Evolutionary conservation across 2,113 vertebrate species (phyloP).

Genomic region (Copsychus sechellarum): DNA sequence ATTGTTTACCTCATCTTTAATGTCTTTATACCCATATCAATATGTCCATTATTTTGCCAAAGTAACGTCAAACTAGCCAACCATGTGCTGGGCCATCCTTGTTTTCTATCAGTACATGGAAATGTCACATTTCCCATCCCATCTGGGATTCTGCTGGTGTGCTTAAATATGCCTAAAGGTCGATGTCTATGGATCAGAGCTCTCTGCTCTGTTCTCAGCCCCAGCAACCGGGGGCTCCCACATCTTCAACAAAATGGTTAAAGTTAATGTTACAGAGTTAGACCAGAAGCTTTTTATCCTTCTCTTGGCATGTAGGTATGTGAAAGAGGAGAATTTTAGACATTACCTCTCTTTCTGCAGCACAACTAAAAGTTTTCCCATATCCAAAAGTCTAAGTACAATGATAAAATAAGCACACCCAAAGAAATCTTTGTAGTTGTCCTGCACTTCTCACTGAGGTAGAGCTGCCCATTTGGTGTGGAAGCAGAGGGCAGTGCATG

Average conservation of each 20-base stretch:
- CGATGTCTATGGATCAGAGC: not conserved
- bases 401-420: not conserved
- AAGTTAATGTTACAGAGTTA: not conserved
- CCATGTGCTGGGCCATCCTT: not conserved
- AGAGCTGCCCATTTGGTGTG: not conserved
- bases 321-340: not conserved
- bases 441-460: not conserved
- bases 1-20: conserved; percentile 41
- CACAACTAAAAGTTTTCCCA: not conserved
- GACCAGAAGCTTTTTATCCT: not conserved
- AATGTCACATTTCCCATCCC: not conserved
- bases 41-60: conserved; percentile 18
- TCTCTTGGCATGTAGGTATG: not conserved
- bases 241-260: not conserved
- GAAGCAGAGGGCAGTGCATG: not conserved
- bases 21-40: not conserved
- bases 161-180: not conserved
- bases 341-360: not conserved
- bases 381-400: not conserved
- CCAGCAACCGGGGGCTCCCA: not conserved
- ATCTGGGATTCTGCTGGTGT: not conserved
- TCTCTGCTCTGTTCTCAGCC: not conserved
- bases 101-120: not conserved
- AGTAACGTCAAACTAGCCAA: not conserved
- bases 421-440: not conserved